These are phyloP conservation scores for Hippocampus kuda DNA, from an alignment of 2,797 vertebrate genomes.

Conservation along the genomic window DNA sequence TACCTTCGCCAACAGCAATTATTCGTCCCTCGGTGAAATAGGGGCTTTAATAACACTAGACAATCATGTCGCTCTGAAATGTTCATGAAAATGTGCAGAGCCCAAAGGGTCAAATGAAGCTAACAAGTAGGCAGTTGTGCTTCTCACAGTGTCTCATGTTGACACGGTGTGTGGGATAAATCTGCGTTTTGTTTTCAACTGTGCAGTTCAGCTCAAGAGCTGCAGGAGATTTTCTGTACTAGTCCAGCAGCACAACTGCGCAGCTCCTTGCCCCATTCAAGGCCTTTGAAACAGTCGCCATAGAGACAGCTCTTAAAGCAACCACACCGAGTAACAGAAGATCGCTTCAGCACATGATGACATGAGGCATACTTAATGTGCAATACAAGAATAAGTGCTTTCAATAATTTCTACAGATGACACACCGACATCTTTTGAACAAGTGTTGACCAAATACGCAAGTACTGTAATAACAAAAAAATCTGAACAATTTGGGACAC, in stretches of 20 bases:
- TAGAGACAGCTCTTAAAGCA: constrained; percentile 64
- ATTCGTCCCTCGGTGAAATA: too few relatives aligned
- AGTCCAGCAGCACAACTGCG: constrained; percentile 40
- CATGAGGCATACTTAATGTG: constrained; percentile 23
- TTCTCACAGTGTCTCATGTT: constrained; percentile 11
- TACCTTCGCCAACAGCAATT: too few relatives aligned
- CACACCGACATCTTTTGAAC: neutral
- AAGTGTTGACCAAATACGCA: neutral
- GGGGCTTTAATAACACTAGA: constrained; percentile 12
- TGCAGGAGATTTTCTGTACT: constrained; percentile 43
- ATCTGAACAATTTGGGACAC: too few relatives aligned
- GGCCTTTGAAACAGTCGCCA: constrained; percentile 64
- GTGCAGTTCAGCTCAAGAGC: constrained; percentile 29
- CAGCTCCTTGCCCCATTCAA: constrained; percentile 49
- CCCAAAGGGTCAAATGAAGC: constrained; percentile 17
- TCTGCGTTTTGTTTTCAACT: constrained; percentile 37
- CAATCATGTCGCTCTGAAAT: constrained; percentile 34
- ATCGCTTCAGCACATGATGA: constrained; percentile 40
- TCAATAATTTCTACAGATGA: too few relatives aligned
- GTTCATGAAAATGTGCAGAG: constrained; percentile 36
- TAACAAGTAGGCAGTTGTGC: constrained; percentile 46
- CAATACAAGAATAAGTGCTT: constrained; percentile 34
- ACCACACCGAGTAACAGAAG: constrained; percentile 50
- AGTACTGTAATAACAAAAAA: neutral
- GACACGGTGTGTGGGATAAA: constrained; percentile 26